Base-by-base conservation (phyloP, 2,888 invertebrate genomes). In the Habrosyne pyritoides region DNA sequence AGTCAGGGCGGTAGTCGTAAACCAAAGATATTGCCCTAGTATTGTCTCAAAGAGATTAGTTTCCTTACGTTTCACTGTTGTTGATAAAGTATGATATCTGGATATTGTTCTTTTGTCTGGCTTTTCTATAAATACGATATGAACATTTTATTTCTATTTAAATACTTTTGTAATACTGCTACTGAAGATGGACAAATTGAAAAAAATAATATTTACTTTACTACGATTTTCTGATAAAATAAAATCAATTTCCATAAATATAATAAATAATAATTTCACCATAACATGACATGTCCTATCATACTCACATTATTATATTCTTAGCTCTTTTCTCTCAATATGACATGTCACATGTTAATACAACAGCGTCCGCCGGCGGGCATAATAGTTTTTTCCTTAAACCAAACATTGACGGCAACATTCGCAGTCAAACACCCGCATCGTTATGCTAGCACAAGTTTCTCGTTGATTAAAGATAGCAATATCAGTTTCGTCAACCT, bases 401-500 rank as follows among this genome's bases (percentile, higher is more conserved):
- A 68, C 55, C 60, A 53, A 54, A 67, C 63, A 72, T 73, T 63
- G 62, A 60, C 77, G 63, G 76, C 72, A 69, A 79, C 84, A 73
- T 73, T 67, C 66, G 62, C 71, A 71, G 81, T 79, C 81, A 82
- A 79, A 79, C 77, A 73, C 87, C 89, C 86, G 86, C 86, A 87
- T 89, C 75, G 73, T 80, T 71, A 83, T 82, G 77, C 82, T 79
- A 75, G 77, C 70, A 60, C 79, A 87, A 91, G 88, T 90, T 89
- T 89, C 77, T 77, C 83, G 83, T 87, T 89, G 91, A 91, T 91
- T 89, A 87, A 88, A 91, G 91, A 91, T 91, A 87, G 83, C 86
- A 83, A 89, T 87, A 92, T 92, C 91, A 89, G 87, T 87, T 87
- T 87, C 86, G 81, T 79, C 81, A 84, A 88, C 89, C 91, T 90